These are phyloP conservation scores for Tragelaphus scriptus DNA, from an alignment of 2,113 vertebrate genomes.

Conservation along the genomic window DNA sequence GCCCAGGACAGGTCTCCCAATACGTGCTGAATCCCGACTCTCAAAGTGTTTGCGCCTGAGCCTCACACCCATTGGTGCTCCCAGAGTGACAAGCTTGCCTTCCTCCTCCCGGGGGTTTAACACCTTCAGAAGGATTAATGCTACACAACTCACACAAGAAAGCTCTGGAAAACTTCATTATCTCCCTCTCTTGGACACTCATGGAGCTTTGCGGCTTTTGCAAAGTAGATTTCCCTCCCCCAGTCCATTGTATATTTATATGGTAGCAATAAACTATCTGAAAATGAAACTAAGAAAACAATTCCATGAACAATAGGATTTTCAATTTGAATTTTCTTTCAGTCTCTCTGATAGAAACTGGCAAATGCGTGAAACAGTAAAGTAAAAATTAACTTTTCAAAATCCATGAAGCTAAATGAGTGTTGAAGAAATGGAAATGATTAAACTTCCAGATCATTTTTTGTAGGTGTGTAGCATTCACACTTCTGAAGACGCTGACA, in stretches of 20 bases:
- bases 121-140: not conserved
- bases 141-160: not conserved
- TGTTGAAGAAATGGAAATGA: not conserved
- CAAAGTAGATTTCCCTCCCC: not conserved
- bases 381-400: not conserved
- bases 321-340: not conserved
- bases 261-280: not conserved
- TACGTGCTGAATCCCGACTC: conserved; percentile 32
- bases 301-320: not conserved
- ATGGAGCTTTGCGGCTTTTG: not conserved
- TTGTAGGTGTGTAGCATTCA: not conserved
- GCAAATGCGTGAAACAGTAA: not conserved
- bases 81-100: not conserved
- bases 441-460: not conserved
- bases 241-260: not conserved
- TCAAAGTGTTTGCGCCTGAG: not conserved
- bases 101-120: not conserved
- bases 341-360: not conserved
- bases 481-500: not conserved
- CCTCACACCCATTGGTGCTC: not conserved
- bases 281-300: not conserved
- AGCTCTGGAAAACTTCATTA: not conserved
- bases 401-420: not conserved
- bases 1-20: not conserved
- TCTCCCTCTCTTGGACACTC: not conserved